Conservation (phyloP, 2,797 vertebrate species). For the Sarcophilus harrisii region DNA sequence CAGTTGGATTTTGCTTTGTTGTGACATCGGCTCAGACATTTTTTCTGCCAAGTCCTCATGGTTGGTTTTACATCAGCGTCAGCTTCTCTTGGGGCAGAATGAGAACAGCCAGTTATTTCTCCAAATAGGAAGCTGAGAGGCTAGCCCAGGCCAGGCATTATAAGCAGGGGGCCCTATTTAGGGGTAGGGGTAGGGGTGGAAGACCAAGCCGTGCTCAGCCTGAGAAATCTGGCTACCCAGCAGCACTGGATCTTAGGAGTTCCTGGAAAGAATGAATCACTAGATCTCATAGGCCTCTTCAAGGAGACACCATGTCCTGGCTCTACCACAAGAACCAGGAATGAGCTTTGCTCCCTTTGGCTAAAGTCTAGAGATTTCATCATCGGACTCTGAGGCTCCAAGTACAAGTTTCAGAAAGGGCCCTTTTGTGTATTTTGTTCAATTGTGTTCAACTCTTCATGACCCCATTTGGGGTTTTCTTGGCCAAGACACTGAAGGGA, state of each 20-base stretch:
- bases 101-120: neutral
- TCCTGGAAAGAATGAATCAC: neutral
- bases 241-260: neutral
- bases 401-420: neutral
- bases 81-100: neutral
- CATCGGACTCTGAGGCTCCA: neutral
- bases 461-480: neutral
- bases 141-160: neutral
- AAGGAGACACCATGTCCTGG: neutral
- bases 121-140: neutral
- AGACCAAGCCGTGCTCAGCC: neutral
- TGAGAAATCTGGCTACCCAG: neutral
- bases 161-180: neutral
- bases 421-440: neutral
- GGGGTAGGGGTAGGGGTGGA: neutral
- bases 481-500: neutral
- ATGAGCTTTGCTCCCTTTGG: slow-evolving; percentile 18
- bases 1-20: neutral
- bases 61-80: neutral
- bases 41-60: slow-evolving; percentile 44
- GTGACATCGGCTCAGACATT: slow-evolving; percentile 25
- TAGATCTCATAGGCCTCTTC: neutral
- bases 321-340: neutral
- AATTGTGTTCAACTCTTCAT: neutral
- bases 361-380: neutral